Evolutionary conservation across 2,888 invertebrate genomes (phyloP).

Genomic region (Odontothrips loti): DNA sequence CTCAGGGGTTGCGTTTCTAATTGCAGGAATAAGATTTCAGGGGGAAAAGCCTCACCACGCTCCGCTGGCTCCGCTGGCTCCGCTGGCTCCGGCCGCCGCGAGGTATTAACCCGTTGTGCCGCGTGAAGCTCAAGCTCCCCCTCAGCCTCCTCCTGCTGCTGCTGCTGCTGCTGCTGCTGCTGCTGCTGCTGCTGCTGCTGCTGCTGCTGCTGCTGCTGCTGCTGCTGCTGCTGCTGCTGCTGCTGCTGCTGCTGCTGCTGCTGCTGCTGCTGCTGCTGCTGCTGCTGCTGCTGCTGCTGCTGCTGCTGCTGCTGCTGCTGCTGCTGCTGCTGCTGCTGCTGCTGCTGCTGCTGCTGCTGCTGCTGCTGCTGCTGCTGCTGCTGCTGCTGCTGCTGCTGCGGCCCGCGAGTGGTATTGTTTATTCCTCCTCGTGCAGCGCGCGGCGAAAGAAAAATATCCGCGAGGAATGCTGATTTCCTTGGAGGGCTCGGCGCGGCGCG

Average conservation of each 20-base stretch:
- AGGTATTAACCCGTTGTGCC: not conserved
- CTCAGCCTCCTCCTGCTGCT: not conserved
- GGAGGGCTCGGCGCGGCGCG: not conserved
- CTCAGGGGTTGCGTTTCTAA: not conserved
- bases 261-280: too few relatives aligned
- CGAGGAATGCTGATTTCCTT: conserved; percentile 2
- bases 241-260: too few relatives aligned
- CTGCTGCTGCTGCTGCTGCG: too few relatives aligned
- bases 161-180: too few relatives aligned
- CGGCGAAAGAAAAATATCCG: not conserved
- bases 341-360: too few relatives aligned
- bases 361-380: too few relatives aligned
- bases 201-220: too few relatives aligned
- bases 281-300: too few relatives aligned
- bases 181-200: too few relatives aligned
- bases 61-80: not conserved
- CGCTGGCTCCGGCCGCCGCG: not conserved
- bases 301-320: too few relatives aligned
- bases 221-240: too few relatives aligned
- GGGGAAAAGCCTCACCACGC: not conserved
- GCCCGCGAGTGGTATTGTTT: not conserved
- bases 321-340: too few relatives aligned
- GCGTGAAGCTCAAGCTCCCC: not conserved
- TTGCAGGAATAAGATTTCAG: conserved; percentile 7
- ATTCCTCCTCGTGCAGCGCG: not conserved